Evolutionary conservation across 2,888 invertebrate species (phyloP).

Genomic region (Capitulum mitella): DNA sequence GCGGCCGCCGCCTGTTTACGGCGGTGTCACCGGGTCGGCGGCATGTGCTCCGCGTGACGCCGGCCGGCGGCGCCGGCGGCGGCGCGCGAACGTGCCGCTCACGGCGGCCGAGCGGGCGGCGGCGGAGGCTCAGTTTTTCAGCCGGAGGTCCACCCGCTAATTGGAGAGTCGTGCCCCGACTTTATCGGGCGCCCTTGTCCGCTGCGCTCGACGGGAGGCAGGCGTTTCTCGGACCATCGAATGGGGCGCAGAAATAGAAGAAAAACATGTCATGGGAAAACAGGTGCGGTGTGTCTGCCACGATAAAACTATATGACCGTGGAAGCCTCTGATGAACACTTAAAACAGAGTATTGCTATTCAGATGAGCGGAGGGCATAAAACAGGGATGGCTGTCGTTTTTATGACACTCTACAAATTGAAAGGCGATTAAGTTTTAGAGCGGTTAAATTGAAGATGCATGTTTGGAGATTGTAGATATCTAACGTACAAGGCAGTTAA

Average conservation of each 20-base stretch:
- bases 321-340: neutral
- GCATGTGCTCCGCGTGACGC: neutral
- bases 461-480: neutral
- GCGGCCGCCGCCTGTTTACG: neutral
- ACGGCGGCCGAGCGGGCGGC: no score
- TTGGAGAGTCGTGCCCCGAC: neutral
- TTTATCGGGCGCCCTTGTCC: no score
- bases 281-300: neutral
- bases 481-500: neutral
- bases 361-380: neutral
- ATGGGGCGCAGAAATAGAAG: neutral
- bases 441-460: constrained; percentile 17
- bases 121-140: neutral
- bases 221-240: neutral
- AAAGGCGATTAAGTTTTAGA: constrained; percentile 8
- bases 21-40: neutral
- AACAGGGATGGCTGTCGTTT: neutral
- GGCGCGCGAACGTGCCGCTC: no score
- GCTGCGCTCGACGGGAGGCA: no score
- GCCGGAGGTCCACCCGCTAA: neutral
- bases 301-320: neutral
- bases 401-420: neutral
- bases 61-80: neutral
- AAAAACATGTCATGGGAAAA: neutral
- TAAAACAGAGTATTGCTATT: neutral